Conservation (phyloP, 2,113 vertebrate species). For the Pholis gunnellus region DNA sequence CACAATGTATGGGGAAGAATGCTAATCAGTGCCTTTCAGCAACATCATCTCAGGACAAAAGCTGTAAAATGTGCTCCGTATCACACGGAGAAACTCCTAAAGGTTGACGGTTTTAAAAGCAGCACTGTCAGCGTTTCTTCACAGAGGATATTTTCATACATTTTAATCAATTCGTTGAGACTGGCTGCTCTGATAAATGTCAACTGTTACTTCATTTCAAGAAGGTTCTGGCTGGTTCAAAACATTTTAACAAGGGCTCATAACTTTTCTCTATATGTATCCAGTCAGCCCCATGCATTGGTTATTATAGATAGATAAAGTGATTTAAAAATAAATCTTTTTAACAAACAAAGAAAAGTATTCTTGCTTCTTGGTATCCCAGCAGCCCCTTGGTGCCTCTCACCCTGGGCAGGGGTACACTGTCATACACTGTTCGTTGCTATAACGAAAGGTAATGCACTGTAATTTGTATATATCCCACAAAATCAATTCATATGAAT, state of each 20-base stretch:
- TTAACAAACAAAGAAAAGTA: not conserved
- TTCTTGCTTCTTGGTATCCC: not conserved
- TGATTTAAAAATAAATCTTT: not conserved
- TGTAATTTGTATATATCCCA: not conserved
- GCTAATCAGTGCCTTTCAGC: not conserved
- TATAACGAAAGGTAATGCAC: not conserved
- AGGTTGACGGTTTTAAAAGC: not conserved
- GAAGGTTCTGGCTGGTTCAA: not conserved
- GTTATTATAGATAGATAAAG: not conserved
- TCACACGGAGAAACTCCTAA: not conserved
- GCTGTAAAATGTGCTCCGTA: not conserved
- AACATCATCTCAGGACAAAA: not conserved
- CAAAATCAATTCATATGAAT: not conserved
- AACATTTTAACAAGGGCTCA: not conserved
- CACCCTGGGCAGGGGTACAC: not conserved
- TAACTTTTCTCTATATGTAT: not conserved
- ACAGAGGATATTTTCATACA: not conserved
- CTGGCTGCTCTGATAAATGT: not conserved
- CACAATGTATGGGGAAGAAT: not conserved
- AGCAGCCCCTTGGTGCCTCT: not conserved
- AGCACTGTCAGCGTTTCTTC: not conserved
- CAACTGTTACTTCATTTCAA: not conserved
- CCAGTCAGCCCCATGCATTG: not conserved
- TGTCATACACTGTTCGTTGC: not conserved
- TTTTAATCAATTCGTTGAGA: constrained; percentile 6